These are phyloP conservation scores for Cryptomyrus ogoouensis DNA, from an alignment of 2,113 vertebrate genomes.

Conservation along the genomic window DNA sequence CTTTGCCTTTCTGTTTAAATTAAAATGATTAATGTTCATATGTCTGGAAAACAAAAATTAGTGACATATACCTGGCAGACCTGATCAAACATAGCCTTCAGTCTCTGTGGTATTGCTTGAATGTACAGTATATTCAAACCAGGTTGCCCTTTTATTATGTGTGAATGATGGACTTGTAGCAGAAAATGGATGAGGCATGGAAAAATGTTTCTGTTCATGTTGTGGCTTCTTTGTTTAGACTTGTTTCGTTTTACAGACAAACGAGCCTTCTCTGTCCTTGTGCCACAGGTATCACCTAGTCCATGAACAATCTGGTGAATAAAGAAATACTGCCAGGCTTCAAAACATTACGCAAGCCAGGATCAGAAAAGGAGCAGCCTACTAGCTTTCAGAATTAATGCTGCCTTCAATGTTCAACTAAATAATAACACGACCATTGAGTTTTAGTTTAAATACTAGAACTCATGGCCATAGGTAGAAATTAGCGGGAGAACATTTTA, in stretches of 20 bases:
- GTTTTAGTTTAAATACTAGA: neutral
- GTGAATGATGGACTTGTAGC: neutral
- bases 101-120: neutral
- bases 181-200: neutral
- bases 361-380: neutral
- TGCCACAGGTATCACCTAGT: neutral
- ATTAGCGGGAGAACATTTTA: too few species aligned
- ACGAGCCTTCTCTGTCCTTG: neutral
- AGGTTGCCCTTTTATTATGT: neutral
- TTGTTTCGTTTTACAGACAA: neutral
- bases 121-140: neutral
- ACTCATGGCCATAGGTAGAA: too few species aligned
- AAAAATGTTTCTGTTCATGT: neutral
- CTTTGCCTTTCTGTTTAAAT: neutral
- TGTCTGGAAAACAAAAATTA: neutral
- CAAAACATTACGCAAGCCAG: neutral
- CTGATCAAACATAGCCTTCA: neutral
- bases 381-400: neutral
- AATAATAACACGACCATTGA: neutral
- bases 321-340: neutral
- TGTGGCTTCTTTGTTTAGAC: neutral
- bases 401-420: neutral
- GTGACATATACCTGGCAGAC: neutral
- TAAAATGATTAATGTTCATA: neutral
- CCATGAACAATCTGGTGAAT: neutral